Base-by-base conservation (phyloP, 2,888 invertebrate genomes). In the Pachymerium ferrugineum region DNA sequence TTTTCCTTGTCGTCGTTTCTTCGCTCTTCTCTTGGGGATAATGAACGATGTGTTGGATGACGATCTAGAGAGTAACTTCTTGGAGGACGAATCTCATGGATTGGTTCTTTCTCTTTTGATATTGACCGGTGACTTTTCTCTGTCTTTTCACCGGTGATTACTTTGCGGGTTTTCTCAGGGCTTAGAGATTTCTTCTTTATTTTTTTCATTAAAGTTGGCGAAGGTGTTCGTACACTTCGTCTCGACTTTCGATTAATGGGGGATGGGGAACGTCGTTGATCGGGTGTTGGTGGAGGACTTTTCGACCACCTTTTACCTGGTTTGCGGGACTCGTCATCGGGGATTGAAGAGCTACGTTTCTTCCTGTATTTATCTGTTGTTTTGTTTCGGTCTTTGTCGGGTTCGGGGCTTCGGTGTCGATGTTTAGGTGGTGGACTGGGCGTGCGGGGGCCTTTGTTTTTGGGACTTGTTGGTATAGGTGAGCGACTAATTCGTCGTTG, bases 21-120 rank as follows among this genome's bases (percentile, higher is more conserved):
- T n/a, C n/a, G n/a, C n/a, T 70, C 70, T 25, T 70, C 70, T 6
- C 30, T 25, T 3, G 70, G 70, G 3, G 70, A 70, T n/a, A 70
- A 14, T 5, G 70, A 70, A 19, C 70, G 70, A 8, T 30, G 25
- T 0, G 70, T 22, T 12, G 14, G 67, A 22, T 67, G 28, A 10
- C 69, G 6, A 8, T 38, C 38, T 4, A 16, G 38, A 4, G 38
- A 38, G 14, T 38, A 38, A 38, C 38, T 38, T 4, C 38, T 14
- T 16, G 16, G n/a, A 14, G 38, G 16, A 3, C 38, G 8, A 14
- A 16, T 16, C n/a, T 38, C 38, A 38, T 16, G n/a, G 14, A n/a
- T 6, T 10, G 67, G 3, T 22, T 70, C 29, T 28, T 70, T 70
- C 29, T 70, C 30, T 29, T 70, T 70, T 19, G 29, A 25, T 1